Evolutionary conservation across 2,888 invertebrate genomes (phyloP).

Genomic region (Chymomyza procnemis): DNA sequence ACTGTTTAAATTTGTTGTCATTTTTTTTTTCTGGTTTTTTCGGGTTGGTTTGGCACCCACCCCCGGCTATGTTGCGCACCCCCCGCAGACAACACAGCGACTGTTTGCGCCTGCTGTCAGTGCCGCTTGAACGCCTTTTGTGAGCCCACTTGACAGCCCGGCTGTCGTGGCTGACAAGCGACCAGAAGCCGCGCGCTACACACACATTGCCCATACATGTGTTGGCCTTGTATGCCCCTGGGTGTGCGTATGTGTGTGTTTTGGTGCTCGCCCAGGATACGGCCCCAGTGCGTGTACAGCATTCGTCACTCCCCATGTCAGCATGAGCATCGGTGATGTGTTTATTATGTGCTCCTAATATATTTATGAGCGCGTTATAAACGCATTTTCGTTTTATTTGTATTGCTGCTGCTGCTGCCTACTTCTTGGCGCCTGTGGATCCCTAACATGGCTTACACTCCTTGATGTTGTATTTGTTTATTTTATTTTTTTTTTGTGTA

Average conservation of each 20-base stretch:
- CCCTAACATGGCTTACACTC: not conserved
- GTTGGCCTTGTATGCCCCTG: not conserved
- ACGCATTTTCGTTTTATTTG: slow-evolving; percentile 72
- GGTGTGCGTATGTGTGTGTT: not conserved
- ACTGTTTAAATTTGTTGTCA: slow-evolving; percentile 62
- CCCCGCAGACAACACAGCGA: not conserved
- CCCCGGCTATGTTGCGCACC: not conserved
- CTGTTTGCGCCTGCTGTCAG: slow-evolving; percentile 39
- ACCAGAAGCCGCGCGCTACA: not conserved
- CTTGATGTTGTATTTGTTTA: not conserved
- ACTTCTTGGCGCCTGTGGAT: not conserved
- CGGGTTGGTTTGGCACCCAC: slow-evolving; percentile 2
- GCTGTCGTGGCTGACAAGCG: slow-evolving; percentile 34
- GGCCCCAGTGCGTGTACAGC: slow-evolving; percentile 37
- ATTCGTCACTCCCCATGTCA: slow-evolving; percentile 58
- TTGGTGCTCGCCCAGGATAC: slow-evolving; percentile 9
- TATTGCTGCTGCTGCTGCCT: too few relatives aligned
- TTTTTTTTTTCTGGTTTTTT: slow-evolving; percentile 50
- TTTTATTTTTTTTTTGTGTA: slow-evolving; percentile 13
- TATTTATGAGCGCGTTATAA: slow-evolving; percentile 72
- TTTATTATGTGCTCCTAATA: slow-evolving; percentile 71
- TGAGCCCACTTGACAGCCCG: slow-evolving; percentile 59
- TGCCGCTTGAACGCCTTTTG: slow-evolving; percentile 54
- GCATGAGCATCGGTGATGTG: slow-evolving; percentile 58
- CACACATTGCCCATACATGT: not conserved